A percentile compares a stretch with the other conserved stretches of the same genome.
phyloP scores from a whole-genome alignment of 2,113 vertebrate species.

The Saguinus midas region DNA sequence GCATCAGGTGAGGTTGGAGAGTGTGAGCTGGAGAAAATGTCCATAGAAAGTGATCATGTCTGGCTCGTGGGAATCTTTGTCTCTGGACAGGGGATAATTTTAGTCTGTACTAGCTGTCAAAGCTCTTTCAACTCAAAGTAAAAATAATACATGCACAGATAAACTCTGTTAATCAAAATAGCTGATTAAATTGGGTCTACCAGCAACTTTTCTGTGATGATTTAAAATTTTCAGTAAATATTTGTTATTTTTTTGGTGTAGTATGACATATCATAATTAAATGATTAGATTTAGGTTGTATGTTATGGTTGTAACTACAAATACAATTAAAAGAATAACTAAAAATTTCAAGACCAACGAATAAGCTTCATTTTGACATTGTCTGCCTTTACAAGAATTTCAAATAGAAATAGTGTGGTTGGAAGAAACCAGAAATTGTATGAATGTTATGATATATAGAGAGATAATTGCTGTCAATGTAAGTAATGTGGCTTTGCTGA shows the following conservation, averaged over 20 bases:
- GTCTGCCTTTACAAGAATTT: conserved; percentile 35
- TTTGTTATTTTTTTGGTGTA: background rate
- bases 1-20: background rate
- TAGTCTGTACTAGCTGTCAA: background rate
- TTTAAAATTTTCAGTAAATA: conserved; percentile 27
- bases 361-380: conserved; percentile 29
- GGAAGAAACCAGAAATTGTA: conserved; percentile 51
- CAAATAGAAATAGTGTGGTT: conserved; percentile 38
- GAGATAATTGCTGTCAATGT: conserved; percentile 71
- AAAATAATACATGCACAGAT: background rate
- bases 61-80: background rate
- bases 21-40: background rate
- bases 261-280: background rate
- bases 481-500: conserved; percentile 70
- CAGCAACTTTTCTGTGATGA: background rate
- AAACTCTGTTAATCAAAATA: background rate
- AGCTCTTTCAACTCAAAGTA: background rate
- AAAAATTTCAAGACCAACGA: conserved; percentile 13
- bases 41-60: background rate
- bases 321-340: conserved; percentile 9
- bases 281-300: background rate
- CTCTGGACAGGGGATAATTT: background rate
- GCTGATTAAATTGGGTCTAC: background rate
- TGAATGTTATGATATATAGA: conserved; percentile 65
- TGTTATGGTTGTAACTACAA: background rate